Base-by-base conservation (phyloP, 1,140 invertebrate species). In the Thalassaphorura encarpata region DNA sequence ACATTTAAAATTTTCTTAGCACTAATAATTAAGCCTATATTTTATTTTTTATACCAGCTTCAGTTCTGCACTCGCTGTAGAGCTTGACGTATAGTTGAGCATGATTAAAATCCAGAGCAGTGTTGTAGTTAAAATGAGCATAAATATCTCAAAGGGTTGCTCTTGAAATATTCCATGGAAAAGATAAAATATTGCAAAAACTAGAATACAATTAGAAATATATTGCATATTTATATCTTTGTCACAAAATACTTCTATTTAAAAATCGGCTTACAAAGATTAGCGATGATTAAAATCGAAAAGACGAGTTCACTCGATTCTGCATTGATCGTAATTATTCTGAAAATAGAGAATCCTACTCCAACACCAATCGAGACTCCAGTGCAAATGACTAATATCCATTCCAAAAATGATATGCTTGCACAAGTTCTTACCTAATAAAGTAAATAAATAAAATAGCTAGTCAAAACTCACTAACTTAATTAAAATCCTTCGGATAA, bases 91-190 rank as follows among this genome's bases (percentile, higher is more conserved):
- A 45, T 59, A 64, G 26, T 64, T 64, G 11, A 60, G 26, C 5
- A 52, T 57, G 33, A 64, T 41, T 16, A 64, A 54, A 23, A 64
- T 13, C 42, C 51, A 50, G 16, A 62, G 26, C n/a, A 50, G 46
- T 3, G 51, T n/a, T 3, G 46, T 4, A 29, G 54, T 40, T 15
- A 48, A 19, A 3, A 2, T 15, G 8, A 56, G 54, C 15, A 42
- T 36, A 1, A 56, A 19, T 27, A 62, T 54, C 45, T 64, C 60
- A 43, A 64, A 61, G 15, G 57, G 57, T 31, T 61, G 60, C 24
- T 64, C 63, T 52, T 57, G 61, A 21, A 61, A 61, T 19, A 64
- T 47, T 46, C 63, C 63, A 60, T 64, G 63, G 29, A 58, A 42
- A 4, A 64, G 46, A 33, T 64, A 64, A 39, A 56, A 60, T 21